These are phyloP conservation scores for Polymixis flavicincta DNA, from an alignment of 2,888 invertebrate genomes.

Conservation along the genomic window DNA sequence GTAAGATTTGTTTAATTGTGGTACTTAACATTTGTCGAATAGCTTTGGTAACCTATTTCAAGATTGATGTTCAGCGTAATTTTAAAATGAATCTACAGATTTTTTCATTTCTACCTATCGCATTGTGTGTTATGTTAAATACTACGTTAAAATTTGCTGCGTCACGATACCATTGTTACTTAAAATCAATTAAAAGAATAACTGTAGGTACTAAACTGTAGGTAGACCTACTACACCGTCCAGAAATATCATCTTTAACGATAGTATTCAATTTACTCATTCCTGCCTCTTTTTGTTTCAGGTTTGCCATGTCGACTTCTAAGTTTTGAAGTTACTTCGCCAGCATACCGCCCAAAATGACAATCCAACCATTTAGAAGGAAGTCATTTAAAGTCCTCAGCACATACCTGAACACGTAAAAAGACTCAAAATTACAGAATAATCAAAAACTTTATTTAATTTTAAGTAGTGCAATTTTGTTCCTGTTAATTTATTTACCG, in stretches of 20 bases:
- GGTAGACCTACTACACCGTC: no score
- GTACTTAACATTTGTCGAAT: background rate
- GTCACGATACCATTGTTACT: conserved; percentile 1
- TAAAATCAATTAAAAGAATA: background rate
- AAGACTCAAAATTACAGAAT: conserved; percentile 58
- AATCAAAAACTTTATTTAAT: conserved; percentile 67
- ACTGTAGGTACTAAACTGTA: background rate
- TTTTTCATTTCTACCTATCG: background rate
- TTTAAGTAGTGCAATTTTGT: conserved; percentile 68
- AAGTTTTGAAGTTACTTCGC: conserved; percentile 60
- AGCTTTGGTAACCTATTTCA: background rate
- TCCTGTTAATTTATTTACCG: conserved; percentile 76
- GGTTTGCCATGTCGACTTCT: conserved; percentile 72
- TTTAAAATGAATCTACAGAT: background rate
- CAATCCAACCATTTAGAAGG: conserved; percentile 78
- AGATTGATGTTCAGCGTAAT: background rate
- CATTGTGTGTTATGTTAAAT: background rate
- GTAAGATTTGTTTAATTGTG: conserved; percentile 9
- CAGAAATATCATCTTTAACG: background rate
- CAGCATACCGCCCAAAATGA: conserved; percentile 82
- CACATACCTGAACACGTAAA: conserved; percentile 86
- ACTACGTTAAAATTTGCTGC: background rate
- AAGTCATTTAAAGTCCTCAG: conserved; percentile 82
- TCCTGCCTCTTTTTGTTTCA: conserved; percentile 77
- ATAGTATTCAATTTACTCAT: background rate